Base-by-base conservation (phyloP, 1,140 invertebrate species). In the Aphelenchoides besseyi region DNA sequence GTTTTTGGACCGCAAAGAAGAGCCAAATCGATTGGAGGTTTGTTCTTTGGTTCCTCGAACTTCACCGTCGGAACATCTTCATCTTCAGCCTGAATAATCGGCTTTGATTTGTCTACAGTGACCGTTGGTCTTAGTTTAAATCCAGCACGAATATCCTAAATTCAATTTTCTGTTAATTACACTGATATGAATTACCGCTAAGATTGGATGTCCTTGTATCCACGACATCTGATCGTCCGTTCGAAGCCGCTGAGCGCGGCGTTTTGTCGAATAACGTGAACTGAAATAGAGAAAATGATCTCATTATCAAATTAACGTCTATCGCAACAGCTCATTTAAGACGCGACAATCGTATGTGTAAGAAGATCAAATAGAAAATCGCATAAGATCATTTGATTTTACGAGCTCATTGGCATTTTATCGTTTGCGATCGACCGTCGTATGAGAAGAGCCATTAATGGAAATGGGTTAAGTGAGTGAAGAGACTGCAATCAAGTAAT, bases 61-160 rank as follows among this genome's bases (percentile, higher is more conserved):
- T 59, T 26, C 29, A 61, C n/a, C 36, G 28, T 61, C 29, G 28
- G n/a, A 32, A 23, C 32, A 18, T 64, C 62, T 53, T 76, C 74
- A 2, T 55, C 74, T 53, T 76, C 74, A 12, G 74, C 69, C 36
- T 71, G 64, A 55, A 76, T 73, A 12, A 72, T 69, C 1, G 74
- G 73, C 41, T 72, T 68, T 26, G 69, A 73, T 63, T 76, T 76
- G 64, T 76, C 74, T 29, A 76, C 26, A 12, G 74, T 76, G 64
- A 63, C 36, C 3, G 74, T 76, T 35, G 74, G 74, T 30, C 69
- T 59, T 18, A 76, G 52, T 52, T 71, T 74, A 16, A 76, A 71
- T 2, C 74, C 74, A 54, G 71, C 57, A 3, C 74, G 63, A 36
- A 76, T 76, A 23, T 76, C 74, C 74, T 76, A 23, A 66, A 76